These are phyloP conservation scores for Drosophila persimilis DNA, from an alignment of 1,140 invertebrate species.

Conservation along the genomic window DNA sequence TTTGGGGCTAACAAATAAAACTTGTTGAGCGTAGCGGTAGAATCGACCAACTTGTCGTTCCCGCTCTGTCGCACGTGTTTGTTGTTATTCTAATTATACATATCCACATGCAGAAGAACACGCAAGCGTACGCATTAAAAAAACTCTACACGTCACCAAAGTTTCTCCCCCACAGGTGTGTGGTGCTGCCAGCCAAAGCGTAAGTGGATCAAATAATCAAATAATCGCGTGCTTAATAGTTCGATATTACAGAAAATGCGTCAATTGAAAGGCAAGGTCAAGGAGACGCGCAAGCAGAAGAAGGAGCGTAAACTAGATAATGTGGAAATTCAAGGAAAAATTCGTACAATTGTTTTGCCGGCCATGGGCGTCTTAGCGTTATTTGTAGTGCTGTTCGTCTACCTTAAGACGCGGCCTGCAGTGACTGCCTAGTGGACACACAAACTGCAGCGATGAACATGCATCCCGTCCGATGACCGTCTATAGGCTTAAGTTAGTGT, in stretches of 20 bases:
- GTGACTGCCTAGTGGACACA: conserved; percentile 35
- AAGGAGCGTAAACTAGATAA: conserved; percentile 81
- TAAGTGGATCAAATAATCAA: conserved; percentile 7
- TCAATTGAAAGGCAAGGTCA: conserved; percentile 78
- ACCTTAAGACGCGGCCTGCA: conserved; percentile 72
- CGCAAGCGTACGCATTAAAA: conserved; percentile 1
- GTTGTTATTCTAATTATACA: conserved; percentile 24
- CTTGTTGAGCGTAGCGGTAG: conserved; percentile 40
- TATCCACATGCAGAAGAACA: conserved; percentile 7
- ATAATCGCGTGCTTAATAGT: not conserved
- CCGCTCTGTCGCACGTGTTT: not conserved
- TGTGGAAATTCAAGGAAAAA: conserved; percentile 65
- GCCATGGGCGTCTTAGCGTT: conserved; percentile 61
- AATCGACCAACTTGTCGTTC: conserved; percentile 4
- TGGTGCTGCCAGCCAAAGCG: conserved; percentile 1
- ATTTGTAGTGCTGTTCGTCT: conserved; percentile 66
- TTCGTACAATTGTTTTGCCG: conserved; percentile 73
- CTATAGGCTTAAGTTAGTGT: conserved; percentile 7
- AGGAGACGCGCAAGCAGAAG: conserved; percentile 77
- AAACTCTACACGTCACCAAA: conserved; percentile 48
- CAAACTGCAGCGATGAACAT: too few relatives aligned
- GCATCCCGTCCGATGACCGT: not conserved
- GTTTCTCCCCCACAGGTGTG: too few relatives aligned
- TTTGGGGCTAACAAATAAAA: conserved; percentile 22
- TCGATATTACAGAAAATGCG: conserved; percentile 63